These are phyloP conservation scores for Odocoileus hemionus DNA, from an alignment of 2,113 vertebrate species.

Conservation along the genomic window DNA sequence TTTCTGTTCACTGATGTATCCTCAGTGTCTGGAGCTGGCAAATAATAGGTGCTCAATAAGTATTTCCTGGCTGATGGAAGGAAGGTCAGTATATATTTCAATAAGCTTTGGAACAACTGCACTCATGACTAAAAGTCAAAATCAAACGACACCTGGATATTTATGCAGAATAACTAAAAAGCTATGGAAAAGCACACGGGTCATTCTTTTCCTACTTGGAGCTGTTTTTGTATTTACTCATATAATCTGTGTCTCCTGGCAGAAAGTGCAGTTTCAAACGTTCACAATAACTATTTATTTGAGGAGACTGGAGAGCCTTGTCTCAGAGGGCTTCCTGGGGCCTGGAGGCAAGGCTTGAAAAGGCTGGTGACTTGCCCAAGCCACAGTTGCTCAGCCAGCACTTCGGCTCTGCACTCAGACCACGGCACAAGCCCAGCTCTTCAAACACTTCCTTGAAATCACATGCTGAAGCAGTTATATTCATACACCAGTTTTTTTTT, in stretches of 20 bases:
- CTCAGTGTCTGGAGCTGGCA: neutral
- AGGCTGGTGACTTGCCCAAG: neutral
- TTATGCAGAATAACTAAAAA: neutral
- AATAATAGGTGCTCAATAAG: neutral
- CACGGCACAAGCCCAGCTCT: neutral
- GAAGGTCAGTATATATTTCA: neutral
- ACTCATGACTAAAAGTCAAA: neutral
- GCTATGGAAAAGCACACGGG: neutral
- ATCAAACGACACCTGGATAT: neutral
- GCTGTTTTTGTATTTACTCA: neutral
- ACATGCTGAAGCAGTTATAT: neutral
- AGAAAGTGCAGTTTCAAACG: constrained; percentile 2
- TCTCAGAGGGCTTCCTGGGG: neutral
- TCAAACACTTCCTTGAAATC: neutral
- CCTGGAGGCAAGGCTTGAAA: neutral
- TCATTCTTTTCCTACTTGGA: neutral
- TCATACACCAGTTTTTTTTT: neutral
- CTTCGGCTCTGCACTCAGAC: neutral
- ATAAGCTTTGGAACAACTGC: neutral
- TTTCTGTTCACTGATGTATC: neutral
- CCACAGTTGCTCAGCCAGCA: neutral
- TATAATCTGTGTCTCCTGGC: neutral
- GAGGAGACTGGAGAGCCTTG: constrained; percentile 12
- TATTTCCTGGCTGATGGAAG: constrained; percentile 18
- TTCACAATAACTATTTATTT: neutral